Evolutionary conservation across 1,140 invertebrate genomes (phyloP).

Genomic region (Meteorus sp.): DNA sequence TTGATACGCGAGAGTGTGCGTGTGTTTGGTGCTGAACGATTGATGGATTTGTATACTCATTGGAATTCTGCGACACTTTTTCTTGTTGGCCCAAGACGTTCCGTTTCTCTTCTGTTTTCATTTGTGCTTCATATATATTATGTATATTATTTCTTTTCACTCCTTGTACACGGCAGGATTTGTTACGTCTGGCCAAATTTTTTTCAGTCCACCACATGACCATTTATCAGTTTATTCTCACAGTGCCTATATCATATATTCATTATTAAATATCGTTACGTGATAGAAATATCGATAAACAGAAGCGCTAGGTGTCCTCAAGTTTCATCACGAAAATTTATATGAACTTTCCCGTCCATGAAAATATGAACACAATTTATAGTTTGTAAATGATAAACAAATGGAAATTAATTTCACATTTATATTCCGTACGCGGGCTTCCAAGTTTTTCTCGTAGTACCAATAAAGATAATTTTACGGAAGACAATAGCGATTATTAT

Average conservation of each 20-base stretch:
- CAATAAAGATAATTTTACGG: too few species aligned
- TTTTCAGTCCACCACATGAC: too few species aligned
- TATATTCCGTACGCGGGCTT: too few species aligned
- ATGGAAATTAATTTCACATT: neutral
- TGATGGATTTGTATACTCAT: neutral
- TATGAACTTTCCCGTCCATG: neutral
- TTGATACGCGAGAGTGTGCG: conserved; percentile 3
- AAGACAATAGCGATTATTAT: too few species aligned
- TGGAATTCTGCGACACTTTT: conserved; percentile 3
- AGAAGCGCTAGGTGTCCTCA: neutral
- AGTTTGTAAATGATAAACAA: conserved; percentile 7
- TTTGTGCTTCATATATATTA: too few species aligned
- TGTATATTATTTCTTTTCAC: too few species aligned
- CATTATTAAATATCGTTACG: neutral
- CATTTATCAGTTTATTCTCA: neutral
- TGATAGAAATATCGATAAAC: conserved; percentile 1
- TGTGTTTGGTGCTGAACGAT: neutral
- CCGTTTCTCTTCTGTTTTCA: too few species aligned
- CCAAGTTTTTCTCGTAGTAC: too few species aligned
- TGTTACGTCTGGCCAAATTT: too few species aligned
- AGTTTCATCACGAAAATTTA: conserved; percentile 15
- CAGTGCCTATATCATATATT: neutral
- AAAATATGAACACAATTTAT: neutral
- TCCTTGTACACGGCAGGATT: too few species aligned
- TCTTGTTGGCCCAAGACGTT: neutral